Conservation (phyloP, 2,797 vertebrate genomes). For the Uromys caudimaculatus region DNA sequence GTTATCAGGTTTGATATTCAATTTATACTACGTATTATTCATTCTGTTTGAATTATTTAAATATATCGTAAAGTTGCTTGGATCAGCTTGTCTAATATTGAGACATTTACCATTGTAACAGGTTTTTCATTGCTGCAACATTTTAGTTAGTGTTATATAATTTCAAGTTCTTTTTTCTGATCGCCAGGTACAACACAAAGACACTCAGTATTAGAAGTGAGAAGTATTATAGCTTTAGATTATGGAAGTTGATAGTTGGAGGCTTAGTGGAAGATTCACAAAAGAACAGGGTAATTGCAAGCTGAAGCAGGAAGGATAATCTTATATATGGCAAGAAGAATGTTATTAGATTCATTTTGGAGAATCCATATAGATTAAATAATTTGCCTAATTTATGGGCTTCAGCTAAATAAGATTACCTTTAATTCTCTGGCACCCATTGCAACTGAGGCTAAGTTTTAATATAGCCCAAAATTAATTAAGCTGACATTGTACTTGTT, state of each 20-base stretch:
- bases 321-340: neutral
- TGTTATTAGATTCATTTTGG: neutral
- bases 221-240: neutral
- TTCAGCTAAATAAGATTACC: neutral
- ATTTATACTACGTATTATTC: neutral
- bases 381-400: neutral
- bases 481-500: neutral
- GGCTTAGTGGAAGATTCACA: neutral
- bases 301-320: neutral
- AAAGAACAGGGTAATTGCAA: neutral
- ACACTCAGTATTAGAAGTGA: neutral
- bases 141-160: conserved; percentile 5
- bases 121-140: neutral
- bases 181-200: neutral
- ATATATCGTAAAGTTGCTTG: neutral
- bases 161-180: neutral
- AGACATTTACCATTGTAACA: neutral
- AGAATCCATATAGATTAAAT: neutral
- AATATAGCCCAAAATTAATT: neutral
- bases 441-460: neutral
- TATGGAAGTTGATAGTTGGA: neutral
- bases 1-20: neutral
- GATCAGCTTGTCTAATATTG: neutral
- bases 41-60: neutral
- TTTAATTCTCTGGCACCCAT: neutral